These are phyloP conservation scores for Myotis myotis DNA, from an alignment of 2,797 vertebrate genomes.

Conservation along the genomic window DNA sequence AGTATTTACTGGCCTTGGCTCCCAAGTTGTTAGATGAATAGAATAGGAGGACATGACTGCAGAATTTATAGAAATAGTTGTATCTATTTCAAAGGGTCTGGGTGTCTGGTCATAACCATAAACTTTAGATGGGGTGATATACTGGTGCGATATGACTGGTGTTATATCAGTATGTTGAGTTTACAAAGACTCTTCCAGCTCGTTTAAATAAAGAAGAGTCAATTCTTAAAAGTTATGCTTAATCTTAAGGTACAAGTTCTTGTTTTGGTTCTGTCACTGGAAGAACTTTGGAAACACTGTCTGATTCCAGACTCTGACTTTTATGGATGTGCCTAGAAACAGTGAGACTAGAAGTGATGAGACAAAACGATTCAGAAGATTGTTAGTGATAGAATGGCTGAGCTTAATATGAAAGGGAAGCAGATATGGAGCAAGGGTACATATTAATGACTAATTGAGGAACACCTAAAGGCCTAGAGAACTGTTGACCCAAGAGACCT, in stretches of 20 bases:
- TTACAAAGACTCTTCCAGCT: background rate
- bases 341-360: background rate
- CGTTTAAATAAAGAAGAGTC: background rate
- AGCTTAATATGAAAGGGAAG: background rate
- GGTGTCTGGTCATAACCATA: background rate
- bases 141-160: background rate
- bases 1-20: background rate
- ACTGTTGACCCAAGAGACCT: background rate
- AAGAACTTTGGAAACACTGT: background rate
- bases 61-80: background rate
- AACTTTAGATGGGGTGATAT: background rate
- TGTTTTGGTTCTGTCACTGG: background rate
- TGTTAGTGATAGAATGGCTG: background rate
- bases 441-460: background rate
- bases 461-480: background rate
- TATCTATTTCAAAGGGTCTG: background rate
- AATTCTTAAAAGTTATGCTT: background rate
- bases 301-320: background rate
- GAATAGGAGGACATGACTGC: background rate
- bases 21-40: background rate
- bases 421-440: background rate
- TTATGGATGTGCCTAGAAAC: background rate
- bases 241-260: background rate
- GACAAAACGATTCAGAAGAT: background rate
- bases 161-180: background rate